phyloP scores from a whole-genome alignment of 2,797 vertebrate genomes.

The Pipistrellus pipistrellus region DNA sequence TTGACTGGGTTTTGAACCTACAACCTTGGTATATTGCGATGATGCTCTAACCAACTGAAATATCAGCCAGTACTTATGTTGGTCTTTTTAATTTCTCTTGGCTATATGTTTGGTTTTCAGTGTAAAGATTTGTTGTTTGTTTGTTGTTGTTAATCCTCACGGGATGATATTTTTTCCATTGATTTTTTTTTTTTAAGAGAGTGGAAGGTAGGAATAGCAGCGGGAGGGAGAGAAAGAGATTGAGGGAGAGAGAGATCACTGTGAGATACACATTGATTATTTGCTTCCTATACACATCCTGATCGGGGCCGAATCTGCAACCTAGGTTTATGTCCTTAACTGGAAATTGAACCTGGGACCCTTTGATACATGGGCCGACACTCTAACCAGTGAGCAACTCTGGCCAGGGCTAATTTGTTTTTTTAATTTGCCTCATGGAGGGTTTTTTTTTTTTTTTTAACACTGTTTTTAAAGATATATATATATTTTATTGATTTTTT shows the following conservation, averaged over 20 bases:
- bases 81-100: conserved; percentile 17
- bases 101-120: conserved; percentile 7
- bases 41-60: background rate
- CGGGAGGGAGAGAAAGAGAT: too few relatives aligned
- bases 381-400: background rate
- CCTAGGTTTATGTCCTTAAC: background rate
- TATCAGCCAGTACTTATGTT: background rate
- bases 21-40: background rate
- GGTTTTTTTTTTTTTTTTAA: too few relatives aligned
- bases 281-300: background rate
- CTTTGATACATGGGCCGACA: background rate
- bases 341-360: background rate
- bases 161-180: background rate
- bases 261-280: background rate
- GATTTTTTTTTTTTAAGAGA: background rate
- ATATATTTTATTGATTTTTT: too few relatives aligned
- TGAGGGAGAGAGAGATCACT: background rate
- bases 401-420: too few relatives aligned
- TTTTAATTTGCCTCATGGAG: too few relatives aligned
- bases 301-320: background rate
- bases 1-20: background rate
- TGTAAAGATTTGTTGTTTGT: conserved; percentile 7
- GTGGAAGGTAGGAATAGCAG: background rate
- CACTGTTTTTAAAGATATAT: too few relatives aligned
- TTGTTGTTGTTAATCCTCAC: background rate